phyloP scores from a whole-genome alignment of 2,113 vertebrate species.

The Pardalotus punctatus region DNA sequence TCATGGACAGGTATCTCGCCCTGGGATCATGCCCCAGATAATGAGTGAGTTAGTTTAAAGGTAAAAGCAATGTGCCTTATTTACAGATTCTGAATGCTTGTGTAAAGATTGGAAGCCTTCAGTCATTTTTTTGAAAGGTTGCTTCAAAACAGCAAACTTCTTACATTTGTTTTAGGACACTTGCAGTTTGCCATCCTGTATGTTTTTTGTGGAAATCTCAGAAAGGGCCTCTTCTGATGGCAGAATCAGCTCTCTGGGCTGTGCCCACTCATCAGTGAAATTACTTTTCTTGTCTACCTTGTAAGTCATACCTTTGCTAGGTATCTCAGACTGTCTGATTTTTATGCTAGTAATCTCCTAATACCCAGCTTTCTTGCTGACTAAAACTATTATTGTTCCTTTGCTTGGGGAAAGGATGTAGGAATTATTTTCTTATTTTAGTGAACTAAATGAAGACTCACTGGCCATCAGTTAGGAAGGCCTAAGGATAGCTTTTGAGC shows the following conservation, averaged over 20 bases:
- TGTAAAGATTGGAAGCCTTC: background rate
- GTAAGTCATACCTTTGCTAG: background rate
- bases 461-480: background rate
- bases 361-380: background rate
- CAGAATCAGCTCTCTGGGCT: background rate
- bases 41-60: background rate
- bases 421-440: background rate
- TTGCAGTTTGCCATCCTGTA: background rate
- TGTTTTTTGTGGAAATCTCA: background rate
- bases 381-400: background rate
- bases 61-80: background rate
- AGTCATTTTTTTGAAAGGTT: background rate
- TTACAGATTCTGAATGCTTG: background rate
- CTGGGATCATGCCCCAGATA: background rate
- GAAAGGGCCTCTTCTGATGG: background rate
- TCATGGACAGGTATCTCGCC: background rate
- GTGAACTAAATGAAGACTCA: background rate
- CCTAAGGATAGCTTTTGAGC: background rate
- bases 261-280: constrained; percentile 27
- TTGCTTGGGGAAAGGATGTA: background rate
- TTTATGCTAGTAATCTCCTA: background rate
- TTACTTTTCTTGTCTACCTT: constrained; percentile 24
- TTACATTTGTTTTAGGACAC: background rate
- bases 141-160: background rate
- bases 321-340: background rate